Percentiles rank a stretch among this genome's conserved stretches.
phyloP scores from a whole-genome alignment of 23 tunicate genomes.

The Trididemnum nubilum region DNA sequence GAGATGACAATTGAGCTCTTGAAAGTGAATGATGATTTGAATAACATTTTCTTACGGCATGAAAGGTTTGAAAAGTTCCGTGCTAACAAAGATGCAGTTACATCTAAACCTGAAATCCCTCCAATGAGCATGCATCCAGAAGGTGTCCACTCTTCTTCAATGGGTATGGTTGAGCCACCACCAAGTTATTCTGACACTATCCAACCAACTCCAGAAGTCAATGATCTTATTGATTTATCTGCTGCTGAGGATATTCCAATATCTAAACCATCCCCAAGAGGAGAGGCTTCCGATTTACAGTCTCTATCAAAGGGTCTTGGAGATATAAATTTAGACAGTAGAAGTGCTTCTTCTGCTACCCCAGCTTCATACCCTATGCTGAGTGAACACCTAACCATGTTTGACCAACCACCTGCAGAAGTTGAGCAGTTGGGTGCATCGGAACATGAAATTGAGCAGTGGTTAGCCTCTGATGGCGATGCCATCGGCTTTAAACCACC shows the following conservation, averaged over 20 bases:
- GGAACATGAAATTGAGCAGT: constrained; percentile 70
- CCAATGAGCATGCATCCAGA: background rate
- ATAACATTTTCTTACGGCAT: constrained; percentile 81
- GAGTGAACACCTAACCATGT: constrained; percentile 42
- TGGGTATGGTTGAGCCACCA: constrained; percentile 68
- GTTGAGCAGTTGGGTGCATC: constrained; percentile 53
- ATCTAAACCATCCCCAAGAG: background rate
- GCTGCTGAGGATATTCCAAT: constrained; percentile 1
- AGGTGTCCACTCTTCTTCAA: background rate
- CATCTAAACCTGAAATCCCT: background rate
- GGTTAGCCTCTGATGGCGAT: constrained; percentile 58
- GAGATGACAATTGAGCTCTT: constrained; percentile 73
- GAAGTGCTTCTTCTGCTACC: constrained; percentile 14
- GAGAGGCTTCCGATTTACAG: background rate
- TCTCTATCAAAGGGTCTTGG: constrained; percentile 37
- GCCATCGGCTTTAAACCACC: constrained; percentile 22
- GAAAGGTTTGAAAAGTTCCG: constrained; percentile 83
- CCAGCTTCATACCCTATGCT: constrained; percentile 6
- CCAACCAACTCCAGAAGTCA: constrained; percentile 69
- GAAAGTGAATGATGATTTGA: constrained; percentile 78
- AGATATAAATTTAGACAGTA: constrained; percentile 42
- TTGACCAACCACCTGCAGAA: constrained; percentile 34
- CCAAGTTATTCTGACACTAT: constrained; percentile 92
- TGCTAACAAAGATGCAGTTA: constrained; percentile 34
- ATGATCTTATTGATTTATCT: constrained; percentile 70